Percentiles rank a stretch among this genome's conserved stretches.
Conservation (phyloP, 2,113 vertebrate species). For the Uropsilus gracilis region DNA sequence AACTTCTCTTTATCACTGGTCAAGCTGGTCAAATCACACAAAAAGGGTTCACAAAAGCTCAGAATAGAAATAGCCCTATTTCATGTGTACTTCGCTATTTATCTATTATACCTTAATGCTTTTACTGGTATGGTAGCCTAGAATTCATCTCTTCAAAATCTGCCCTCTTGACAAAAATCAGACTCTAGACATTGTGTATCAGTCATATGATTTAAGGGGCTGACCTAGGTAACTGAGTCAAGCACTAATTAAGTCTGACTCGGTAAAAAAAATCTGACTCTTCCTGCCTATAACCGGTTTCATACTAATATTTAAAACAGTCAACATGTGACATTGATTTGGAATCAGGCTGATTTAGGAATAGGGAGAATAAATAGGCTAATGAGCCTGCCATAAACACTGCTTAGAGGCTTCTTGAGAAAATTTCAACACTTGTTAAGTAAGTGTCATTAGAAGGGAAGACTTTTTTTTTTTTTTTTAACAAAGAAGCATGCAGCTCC, state of each 20-base stretch:
- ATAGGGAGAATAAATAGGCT: neutral
- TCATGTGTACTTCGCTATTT: neutral
- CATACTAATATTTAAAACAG: neutral
- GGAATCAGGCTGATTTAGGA: slow-evolving; percentile 8
- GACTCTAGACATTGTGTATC: neutral
- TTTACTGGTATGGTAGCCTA: neutral
- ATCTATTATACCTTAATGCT: neutral
- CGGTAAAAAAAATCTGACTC: slow-evolving; percentile 5
- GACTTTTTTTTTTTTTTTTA: neutral
- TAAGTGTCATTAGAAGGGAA: neutral
- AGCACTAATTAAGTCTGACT: neutral
- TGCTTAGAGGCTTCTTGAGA: neutral
- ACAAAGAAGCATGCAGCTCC: neutral
- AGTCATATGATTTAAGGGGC: neutral
- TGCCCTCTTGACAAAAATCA: too few species aligned
- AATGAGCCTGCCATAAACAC: slow-evolving; percentile 1
- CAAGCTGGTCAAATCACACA: neutral
- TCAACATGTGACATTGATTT: neutral
- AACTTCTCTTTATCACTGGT: neutral
- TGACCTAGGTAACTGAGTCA: neutral
- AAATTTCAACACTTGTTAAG: neutral
- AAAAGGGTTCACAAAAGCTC: neutral
- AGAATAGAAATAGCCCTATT: neutral
- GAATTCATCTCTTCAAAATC: neutral
- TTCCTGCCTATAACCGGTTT: neutral